phyloP scores from a whole-genome alignment of 2,797 vertebrate species.

The Lagorchestes hirsutus region DNA sequence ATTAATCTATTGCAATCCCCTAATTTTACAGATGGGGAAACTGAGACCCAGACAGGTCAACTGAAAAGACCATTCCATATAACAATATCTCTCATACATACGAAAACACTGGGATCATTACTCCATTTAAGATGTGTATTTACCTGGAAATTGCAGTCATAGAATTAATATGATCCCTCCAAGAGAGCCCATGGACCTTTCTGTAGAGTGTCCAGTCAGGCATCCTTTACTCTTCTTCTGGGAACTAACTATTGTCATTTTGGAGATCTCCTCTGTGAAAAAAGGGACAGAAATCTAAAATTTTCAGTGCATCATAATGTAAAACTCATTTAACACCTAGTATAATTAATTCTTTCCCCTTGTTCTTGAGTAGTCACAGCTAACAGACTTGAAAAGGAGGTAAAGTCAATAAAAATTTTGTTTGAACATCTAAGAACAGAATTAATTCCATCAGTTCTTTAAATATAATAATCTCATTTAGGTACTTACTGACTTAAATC shows the following conservation, averaged over 20 bases:
- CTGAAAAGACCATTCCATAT: neutral
- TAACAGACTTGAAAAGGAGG: conserved; percentile 34
- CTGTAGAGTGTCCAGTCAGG: neutral
- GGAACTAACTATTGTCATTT: neutral
- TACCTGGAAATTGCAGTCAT: neutral
- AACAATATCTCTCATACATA: neutral
- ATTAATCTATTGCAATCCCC: neutral
- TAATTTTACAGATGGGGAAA: neutral
- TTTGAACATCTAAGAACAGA: conserved; percentile 57
- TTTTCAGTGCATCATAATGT: conserved; percentile 14
- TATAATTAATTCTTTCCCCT: conserved; percentile 43
- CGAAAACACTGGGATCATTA: neutral
- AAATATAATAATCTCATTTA: conserved; percentile 32
- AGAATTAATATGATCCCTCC: neutral
- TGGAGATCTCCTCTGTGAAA: conserved; percentile 29
- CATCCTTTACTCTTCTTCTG: conserved; percentile 27
- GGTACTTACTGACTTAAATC: conserved; percentile 7
- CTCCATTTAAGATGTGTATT: conserved; percentile 7
- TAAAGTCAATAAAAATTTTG: conserved; percentile 47
- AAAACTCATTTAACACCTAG: conserved; percentile 33
- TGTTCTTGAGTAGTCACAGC: conserved; percentile 44
- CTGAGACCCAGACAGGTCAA: neutral
- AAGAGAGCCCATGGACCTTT: conserved; percentile 4
- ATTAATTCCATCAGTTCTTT: conserved; percentile 41
- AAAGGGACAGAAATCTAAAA: conserved; percentile 10